Percentiles rank a stretch among this genome's conserved stretches.
Conservation (phyloP, 2,888 invertebrate genomes). For the Andrena dorsata region DNA sequence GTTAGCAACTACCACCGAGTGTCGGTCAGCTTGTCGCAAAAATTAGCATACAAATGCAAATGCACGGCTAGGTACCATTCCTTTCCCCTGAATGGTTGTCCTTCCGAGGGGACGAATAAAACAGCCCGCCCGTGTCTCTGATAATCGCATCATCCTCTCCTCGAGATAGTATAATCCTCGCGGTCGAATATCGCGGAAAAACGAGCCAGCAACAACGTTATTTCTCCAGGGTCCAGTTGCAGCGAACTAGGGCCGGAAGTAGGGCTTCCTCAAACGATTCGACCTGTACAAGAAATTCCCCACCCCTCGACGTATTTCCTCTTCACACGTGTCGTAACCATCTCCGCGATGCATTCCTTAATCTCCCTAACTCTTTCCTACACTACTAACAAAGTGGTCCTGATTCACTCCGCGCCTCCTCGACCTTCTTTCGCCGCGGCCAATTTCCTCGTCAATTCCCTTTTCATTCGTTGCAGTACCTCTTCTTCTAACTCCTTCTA, state of each 20-base stretch:
- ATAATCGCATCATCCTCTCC: conserved; percentile 33
- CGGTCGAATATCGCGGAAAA: conserved; percentile 11
- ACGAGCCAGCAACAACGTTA: conserved; percentile 30
- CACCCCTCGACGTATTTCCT: conserved; percentile 9
- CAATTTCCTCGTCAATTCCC: conserved; percentile 1
- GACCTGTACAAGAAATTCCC: not conserved
- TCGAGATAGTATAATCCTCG: conserved; percentile 18
- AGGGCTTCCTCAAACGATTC: conserved; percentile 9
- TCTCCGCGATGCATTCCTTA: not conserved
- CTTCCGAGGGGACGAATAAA: conserved; percentile 14
- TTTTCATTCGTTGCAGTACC: not conserved
- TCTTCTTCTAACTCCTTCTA: not conserved
- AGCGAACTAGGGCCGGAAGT: not conserved
- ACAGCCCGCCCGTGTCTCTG: not conserved
- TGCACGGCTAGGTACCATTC: no score
- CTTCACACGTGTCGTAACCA: conserved; percentile 18
- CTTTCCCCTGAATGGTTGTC: conserved; percentile 1
- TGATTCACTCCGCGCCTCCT: not conserved
- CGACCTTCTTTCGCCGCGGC: not conserved
- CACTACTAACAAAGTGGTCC: not conserved
- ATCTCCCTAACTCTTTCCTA: not conserved
- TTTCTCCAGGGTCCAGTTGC: not conserved
- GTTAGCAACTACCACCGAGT: not conserved
- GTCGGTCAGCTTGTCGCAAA: not conserved
- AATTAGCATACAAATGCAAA: conserved; percentile 3